Evolutionary conservation across 1,140 invertebrate genomes (phyloP).

Genomic region (Drosophila insularis): DNA sequence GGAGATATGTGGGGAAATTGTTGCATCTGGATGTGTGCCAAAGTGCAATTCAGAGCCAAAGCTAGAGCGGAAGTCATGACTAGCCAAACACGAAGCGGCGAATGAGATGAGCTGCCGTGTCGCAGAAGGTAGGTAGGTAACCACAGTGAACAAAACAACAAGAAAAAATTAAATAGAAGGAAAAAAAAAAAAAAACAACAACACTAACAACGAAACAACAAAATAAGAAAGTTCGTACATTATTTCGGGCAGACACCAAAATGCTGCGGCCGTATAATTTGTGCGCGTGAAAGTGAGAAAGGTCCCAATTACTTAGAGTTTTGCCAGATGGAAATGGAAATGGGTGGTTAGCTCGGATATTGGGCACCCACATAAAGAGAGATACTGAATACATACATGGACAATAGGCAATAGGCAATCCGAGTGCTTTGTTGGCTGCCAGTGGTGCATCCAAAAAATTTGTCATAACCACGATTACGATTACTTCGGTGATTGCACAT

Average conservation of each 20-base stretch:
- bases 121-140: conserved; percentile 36
- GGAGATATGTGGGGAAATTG: conserved; percentile 20
- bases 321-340: conserved; percentile 16
- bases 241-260: conserved; percentile 75
- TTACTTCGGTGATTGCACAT: conserved; percentile 52
- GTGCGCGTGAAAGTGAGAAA: conserved; percentile 80
- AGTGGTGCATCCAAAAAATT: conserved; percentile 65
- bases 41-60: conserved; percentile 36
- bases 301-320: conserved; percentile 69
- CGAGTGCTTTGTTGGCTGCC: neutral
- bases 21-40: conserved; percentile 61
- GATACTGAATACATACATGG: conserved; percentile 2
- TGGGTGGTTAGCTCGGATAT: neutral
- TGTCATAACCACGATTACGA: conserved; percentile 78
- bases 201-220: conserved; percentile 34
- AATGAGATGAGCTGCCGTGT: conserved; percentile 64
- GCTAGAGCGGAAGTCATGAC: conserved; percentile 76
- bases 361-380: conserved; percentile 23
- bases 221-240: conserved; percentile 77
- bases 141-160: conserved; percentile 20
- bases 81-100: conserved; percentile 77
- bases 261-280: conserved; percentile 71
- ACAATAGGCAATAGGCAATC: no score
- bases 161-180: neutral
- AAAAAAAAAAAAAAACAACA: conserved; percentile 8